phyloP scores from a whole-genome alignment of 1,140 invertebrate species.

The Drosophila carrolli region DNA sequence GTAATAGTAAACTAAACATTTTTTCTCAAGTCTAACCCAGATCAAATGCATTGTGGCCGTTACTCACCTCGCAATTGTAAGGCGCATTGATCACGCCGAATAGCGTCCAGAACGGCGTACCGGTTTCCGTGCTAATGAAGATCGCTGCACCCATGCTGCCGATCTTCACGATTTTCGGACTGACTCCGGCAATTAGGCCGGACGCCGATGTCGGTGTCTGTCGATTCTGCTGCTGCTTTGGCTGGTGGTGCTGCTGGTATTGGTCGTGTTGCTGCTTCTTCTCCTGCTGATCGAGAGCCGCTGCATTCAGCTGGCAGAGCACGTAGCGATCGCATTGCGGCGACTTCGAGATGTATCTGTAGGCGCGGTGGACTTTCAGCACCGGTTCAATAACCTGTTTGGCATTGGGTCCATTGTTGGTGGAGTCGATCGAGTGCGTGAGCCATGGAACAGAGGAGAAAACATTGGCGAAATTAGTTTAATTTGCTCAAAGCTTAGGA shows the following conservation, averaged over 20 bases:
- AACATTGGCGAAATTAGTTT: conserved; percentile 75
- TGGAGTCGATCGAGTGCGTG: conserved; percentile 46
- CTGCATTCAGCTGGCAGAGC: conserved; percentile 90
- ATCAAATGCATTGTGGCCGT: conserved; percentile 7
- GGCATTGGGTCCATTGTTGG: conserved; percentile 38
- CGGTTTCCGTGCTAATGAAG: conserved; percentile 85
- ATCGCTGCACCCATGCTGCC: conserved; percentile 88
- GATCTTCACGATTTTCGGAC: conserved; percentile 88
- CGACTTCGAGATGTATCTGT: conserved; percentile 88
- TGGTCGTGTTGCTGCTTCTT: conserved; percentile 58
- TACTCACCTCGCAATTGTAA: conserved; percentile 86
- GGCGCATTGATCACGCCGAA: conserved; percentile 86
- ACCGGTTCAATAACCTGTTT: conserved; percentile 89
- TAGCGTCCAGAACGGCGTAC: conserved; percentile 86
- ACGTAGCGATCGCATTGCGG: conserved; percentile 91
- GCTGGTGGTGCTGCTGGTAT: conserved; percentile 77
- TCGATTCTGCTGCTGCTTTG: conserved; percentile 46
- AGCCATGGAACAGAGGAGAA: conserved; percentile 51
- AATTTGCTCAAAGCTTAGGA: conserved; percentile 53
- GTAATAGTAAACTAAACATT: too few species aligned
- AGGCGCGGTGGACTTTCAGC: conserved; percentile 90
- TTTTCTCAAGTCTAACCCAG: too few species aligned
- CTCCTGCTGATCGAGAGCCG: conserved; percentile 84
- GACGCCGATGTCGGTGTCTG: conserved; percentile 36
- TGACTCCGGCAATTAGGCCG: conserved; percentile 86